These are phyloP conservation scores for Eupeodes corollae DNA, from an alignment of 1,140 invertebrate genomes.

Conservation along the genomic window DNA sequence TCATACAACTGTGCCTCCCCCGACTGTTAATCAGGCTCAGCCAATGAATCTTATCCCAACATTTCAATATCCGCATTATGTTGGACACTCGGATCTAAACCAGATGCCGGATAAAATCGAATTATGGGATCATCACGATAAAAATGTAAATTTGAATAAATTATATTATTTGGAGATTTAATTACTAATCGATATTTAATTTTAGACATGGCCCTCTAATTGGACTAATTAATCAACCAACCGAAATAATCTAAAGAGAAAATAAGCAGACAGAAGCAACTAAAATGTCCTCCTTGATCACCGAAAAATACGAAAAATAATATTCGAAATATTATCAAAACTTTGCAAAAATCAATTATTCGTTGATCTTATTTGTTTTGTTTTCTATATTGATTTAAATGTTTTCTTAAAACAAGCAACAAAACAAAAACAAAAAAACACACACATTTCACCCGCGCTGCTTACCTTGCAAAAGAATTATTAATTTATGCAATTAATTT, in stretches of 20 bases:
- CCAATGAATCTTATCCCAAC: conserved; percentile 28
- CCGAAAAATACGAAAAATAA: conserved; percentile 2
- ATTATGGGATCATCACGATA: conserved; percentile 35
- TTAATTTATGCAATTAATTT: too few species aligned
- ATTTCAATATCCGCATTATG: conserved; percentile 27
- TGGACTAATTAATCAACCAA: conserved; percentile 30
- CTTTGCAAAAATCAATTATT: conserved; percentile 3
- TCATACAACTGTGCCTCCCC: conserved; percentile 24
- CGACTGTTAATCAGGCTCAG: conserved; percentile 19
- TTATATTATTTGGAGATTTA: not conserved
- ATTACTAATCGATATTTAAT: not conserved
- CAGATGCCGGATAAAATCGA: conserved; percentile 33
- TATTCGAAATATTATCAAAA: conserved; percentile 3
- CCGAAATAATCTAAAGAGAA: not conserved
- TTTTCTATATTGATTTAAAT: conserved; percentile 5
- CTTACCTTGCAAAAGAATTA: too few species aligned
- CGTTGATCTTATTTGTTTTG: conserved; percentile 4
- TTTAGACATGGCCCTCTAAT: conserved; percentile 30
- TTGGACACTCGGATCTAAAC: conserved; percentile 19
- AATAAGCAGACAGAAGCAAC: not conserved
- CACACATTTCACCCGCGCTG: not conserved
- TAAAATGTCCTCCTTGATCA: not conserved
- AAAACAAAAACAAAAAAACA: conserved; percentile 5
- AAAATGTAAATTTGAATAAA: conserved; percentile 25
- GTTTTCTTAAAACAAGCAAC: conserved; percentile 7